Base-by-base conservation (phyloP, 2,888 invertebrate genomes). In the Folsomia manolachei region DNA sequence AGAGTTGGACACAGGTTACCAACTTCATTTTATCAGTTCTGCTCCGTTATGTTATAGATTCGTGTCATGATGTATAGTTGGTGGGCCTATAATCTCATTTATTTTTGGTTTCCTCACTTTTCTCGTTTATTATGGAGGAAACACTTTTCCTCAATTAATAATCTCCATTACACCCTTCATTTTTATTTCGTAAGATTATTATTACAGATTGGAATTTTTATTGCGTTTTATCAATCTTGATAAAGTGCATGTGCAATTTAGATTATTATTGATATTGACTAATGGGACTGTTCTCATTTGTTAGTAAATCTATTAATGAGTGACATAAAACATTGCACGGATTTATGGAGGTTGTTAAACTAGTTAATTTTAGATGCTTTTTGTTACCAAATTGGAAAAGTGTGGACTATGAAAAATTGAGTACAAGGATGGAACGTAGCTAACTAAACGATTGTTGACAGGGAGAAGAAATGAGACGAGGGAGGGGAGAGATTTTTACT, bases 391-490 rank as follows among this genome's bases (percentile, higher is more conserved):
- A 39, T 14, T 39, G 39, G 39, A 39, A 39, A 39, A 39, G 7
- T 14, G 14, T 39, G 14, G 39, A 4, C 4, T 14, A 39, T 39
- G 39, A 39, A 39, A 39, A 39, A 39, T 39, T 4, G 39, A 39
- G 14, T 9, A 14, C 39, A 4, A 9, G 39, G 39, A 39, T n/a
- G n/a, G 39, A 39, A 39, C 39, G 39, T 39, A 14, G 39, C 19
- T 56, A 18, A 56, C 56, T 63, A 25, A 62, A 63, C 27, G 63
- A 63, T 18, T 63, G 63, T 63, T 63, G 63, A 63, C 63, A 63
- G 27, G 56, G 56, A 51, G n/a, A n/a, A n/a, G n/a, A n/a, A n/a
- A n/a, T n/a, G 39, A 39, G 39, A 39, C 14, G 62, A 62, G 62
- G 24, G 25, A n/a, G 62, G 62, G 63, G 26, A n/a, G 27, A 25